Evolutionary conservation across 2,113 vertebrate genomes (phyloP), one percentile per base, ranked within the genome.

Genomic region (Silurus glanis): DNA sequence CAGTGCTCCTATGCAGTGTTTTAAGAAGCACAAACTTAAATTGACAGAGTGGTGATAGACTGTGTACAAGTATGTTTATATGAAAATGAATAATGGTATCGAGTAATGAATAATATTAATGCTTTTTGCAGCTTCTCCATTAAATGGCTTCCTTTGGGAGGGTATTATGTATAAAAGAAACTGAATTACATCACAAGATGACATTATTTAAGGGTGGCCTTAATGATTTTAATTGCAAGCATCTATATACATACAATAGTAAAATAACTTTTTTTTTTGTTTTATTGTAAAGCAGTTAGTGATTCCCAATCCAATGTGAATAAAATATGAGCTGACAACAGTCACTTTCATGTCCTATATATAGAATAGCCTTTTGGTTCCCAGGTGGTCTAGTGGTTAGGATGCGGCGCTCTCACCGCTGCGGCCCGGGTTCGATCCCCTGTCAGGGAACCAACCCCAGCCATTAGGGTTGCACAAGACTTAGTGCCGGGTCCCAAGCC

Each of bases 301-400:
- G 62, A 23, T 62, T 74, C 55, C 16, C 51, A 64, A 75, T 82
- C 13, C 45, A 64, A 0, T 25, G 12, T 62, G 25, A 72, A 62
- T 49, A 55, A 62, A 49, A 61, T 47, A 80, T 61, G 23, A 80
- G 76, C 55, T 2, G 14, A 45, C 51, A 80, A 8, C 53, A 61
- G 76, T 86, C 64, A 85, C 62, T 83, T 75, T 75, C 85, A 85
- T 80, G n/a, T 51, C 56, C 69, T 51, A 72, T 76, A 37, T 37
- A 37, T 37, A 37, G 37, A 37, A 37, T 37, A 37, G 37, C 37
- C 37, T 37, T 37, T 37, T 37, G 37, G 37, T 37, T 37, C 37
- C 37, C 37, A 2, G 37, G 37, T 37, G 37, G 37, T 37, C 37
- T 3, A 37, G 37, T 37, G 37, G 37, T 37, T 37, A 37, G 37